phyloP scores from a whole-genome alignment of 2,797 vertebrate species.

The Chloroceryle inda region DNA sequence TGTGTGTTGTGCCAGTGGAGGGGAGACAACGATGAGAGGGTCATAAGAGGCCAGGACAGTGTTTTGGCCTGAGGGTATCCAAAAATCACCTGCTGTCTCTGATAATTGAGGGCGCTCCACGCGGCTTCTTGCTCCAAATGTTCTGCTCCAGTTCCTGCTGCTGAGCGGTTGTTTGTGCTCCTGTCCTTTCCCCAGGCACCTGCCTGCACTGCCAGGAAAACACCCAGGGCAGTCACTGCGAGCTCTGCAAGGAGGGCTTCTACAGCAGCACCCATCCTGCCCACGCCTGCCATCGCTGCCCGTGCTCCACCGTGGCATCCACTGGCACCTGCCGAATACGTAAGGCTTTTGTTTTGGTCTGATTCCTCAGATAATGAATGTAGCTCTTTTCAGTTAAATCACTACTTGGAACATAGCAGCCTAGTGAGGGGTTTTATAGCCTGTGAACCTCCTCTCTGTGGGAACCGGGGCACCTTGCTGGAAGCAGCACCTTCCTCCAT shows the following conservation, averaged over 20 bases:
- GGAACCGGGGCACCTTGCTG: background rate
- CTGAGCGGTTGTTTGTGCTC: background rate
- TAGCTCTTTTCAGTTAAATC: background rate
- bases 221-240: conserved; percentile 89
- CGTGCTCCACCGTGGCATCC: conserved; percentile 89
- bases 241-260: conserved; percentile 88
- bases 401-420: background rate
- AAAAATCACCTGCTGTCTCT: conserved; percentile 22
- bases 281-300: conserved; percentile 85
- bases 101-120: background rate
- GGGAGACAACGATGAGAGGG: background rate
- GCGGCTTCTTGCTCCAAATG: conserved; percentile 18
- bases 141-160: conserved; percentile 59
- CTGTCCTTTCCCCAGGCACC: conserved; percentile 79
- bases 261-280: conserved; percentile 73
- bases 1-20: background rate
- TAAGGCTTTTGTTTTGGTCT: conserved; percentile 75
- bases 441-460: background rate
- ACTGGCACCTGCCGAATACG: conserved; percentile 88
- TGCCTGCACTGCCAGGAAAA: conserved; percentile 91
- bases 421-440: background rate
- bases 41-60: background rate
- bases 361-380: background rate
- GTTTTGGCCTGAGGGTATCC: conserved; percentile 28
- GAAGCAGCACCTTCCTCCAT: background rate